These are phyloP conservation scores for Thumatha senex DNA, from an alignment of 2,888 invertebrate species.

Conservation along the genomic window DNA sequence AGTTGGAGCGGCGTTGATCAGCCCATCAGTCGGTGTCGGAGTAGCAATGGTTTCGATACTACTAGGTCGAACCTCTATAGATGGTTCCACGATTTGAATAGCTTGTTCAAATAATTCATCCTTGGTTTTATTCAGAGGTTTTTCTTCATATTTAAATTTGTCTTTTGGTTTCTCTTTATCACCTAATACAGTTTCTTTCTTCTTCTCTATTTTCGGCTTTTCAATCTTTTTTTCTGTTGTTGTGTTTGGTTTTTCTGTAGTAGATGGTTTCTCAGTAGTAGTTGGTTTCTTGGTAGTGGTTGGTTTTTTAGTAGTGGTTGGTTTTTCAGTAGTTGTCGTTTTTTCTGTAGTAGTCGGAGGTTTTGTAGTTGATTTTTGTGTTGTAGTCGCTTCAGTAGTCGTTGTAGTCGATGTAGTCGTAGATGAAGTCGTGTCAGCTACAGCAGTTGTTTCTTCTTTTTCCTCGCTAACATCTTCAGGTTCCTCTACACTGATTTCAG, in stretches of 20 bases:
- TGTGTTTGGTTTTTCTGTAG: slow-evolving; percentile 46
- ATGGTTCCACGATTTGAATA: slow-evolving; percentile 61
- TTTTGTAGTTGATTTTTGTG: slow-evolving; percentile 33
- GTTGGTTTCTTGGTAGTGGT: slow-evolving; percentile 42
- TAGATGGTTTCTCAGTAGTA: slow-evolving; percentile 38
- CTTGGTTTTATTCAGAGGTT: slow-evolving; percentile 45
- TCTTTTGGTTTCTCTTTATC: slow-evolving; percentile 60
- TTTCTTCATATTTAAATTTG: slow-evolving; percentile 60
- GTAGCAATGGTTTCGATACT: slow-evolving; percentile 39
- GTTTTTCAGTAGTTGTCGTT: slow-evolving; percentile 41
- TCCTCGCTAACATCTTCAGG: slow-evolving; percentile 29
- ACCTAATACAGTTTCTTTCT: slow-evolving; percentile 52
- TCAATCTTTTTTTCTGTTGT: slow-evolving; percentile 42
- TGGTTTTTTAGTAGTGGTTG: slow-evolving; percentile 38
- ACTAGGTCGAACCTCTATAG: slow-evolving; percentile 49
- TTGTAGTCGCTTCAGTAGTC: slow-evolving; percentile 29
- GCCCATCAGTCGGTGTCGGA: slow-evolving; percentile 68
- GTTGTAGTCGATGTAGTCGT: slow-evolving; percentile 43
- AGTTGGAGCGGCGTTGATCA: slow-evolving; percentile 48
- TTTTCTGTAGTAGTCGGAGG: slow-evolving; percentile 42
- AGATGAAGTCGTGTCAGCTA: slow-evolving; percentile 48
- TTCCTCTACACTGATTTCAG: slow-evolving; percentile 52
- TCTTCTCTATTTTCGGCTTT: slow-evolving; percentile 65
- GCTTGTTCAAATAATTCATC: slow-evolving; percentile 51
- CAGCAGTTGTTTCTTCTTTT: slow-evolving; percentile 50